Conservation (phyloP, 2,797 vertebrate species). For the Sphenopsis melanotis region DNA sequence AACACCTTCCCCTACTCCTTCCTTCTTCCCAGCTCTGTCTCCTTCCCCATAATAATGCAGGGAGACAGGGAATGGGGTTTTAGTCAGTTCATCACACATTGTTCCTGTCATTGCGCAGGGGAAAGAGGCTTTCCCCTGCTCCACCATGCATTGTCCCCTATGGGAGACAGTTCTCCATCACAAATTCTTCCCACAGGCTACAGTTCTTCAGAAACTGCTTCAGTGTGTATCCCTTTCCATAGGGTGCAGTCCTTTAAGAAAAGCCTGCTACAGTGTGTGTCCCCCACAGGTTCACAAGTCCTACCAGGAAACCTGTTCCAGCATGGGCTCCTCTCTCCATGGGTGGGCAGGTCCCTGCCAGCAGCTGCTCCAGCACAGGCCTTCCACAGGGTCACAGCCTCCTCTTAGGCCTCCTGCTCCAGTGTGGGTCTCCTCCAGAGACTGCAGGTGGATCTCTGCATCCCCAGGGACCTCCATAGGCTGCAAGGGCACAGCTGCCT, state of each 20-base stretch:
- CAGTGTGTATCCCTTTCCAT: not conserved
- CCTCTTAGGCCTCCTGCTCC: not conserved
- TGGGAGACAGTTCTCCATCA: not conserved
- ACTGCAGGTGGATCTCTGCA: not conserved
- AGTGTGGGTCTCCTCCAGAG: rapidly evolving
- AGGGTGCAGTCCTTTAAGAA: not conserved
- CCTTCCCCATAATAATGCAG: not conserved
- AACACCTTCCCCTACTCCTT: not conserved
- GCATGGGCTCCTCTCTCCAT: not conserved
- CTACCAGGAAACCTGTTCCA: not conserved
- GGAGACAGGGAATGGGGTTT: not conserved
- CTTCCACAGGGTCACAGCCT: not conserved
- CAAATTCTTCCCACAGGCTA: not conserved
- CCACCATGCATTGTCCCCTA: rapidly evolving
- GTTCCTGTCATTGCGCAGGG: not conserved
- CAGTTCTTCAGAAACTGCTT: not conserved
- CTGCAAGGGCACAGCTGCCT: not conserved
- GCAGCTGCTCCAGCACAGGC: not conserved
- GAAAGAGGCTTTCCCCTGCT: not conserved
- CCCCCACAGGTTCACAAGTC: not conserved
- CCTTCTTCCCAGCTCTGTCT: not conserved
- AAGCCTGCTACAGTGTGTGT: not conserved
- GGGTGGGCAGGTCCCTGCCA: not conserved
- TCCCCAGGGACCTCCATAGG: too few species aligned
- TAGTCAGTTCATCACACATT: rapidly evolving